Evolutionary conservation across 2,113 vertebrate species (phyloP).

Genomic region (Bagarius yarrelli): DNA sequence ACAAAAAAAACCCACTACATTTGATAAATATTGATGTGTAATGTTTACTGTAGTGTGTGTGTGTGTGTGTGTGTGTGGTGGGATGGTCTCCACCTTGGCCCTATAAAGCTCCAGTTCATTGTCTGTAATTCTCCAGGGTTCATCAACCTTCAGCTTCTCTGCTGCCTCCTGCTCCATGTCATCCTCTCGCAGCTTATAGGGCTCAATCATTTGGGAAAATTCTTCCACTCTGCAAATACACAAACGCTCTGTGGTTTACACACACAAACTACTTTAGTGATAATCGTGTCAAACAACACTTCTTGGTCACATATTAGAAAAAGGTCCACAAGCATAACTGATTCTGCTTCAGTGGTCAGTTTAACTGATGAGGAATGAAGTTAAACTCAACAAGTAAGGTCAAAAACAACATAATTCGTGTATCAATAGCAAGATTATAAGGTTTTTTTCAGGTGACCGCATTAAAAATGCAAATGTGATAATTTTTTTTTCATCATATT

Average conservation of each 20-base stretch:
- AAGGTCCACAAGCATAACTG: neutral
- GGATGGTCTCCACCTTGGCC: conserved; percentile 78
- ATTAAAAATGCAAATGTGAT: no score
- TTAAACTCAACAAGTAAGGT: neutral
- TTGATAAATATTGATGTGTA: neutral
- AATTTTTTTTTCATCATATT: no score
- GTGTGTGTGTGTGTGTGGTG: no score
- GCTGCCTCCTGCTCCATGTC: conserved; percentile 94
- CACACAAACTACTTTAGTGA: neutral
- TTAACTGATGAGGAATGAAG: neutral
- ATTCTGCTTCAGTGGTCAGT: neutral
- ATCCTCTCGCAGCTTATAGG: conserved; percentile 90
- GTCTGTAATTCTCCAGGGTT: conserved; percentile 96
- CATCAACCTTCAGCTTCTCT: conserved; percentile 93
- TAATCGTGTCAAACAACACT: neutral
- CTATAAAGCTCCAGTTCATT: conserved; percentile 95
- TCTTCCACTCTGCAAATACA: conserved; percentile 72
- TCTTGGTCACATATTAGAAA: neutral
- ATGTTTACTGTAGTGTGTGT: neutral
- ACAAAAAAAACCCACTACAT: conserved; percentile 14
- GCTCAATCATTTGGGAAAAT: conserved; percentile 94
- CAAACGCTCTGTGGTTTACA: neutral
- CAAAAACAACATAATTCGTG: neutral
- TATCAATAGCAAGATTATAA: no score
- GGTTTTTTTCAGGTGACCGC: no score